Evolutionary conservation across 1,140 invertebrate species (phyloP).

Genomic region (Drosophila virilis): DNA sequence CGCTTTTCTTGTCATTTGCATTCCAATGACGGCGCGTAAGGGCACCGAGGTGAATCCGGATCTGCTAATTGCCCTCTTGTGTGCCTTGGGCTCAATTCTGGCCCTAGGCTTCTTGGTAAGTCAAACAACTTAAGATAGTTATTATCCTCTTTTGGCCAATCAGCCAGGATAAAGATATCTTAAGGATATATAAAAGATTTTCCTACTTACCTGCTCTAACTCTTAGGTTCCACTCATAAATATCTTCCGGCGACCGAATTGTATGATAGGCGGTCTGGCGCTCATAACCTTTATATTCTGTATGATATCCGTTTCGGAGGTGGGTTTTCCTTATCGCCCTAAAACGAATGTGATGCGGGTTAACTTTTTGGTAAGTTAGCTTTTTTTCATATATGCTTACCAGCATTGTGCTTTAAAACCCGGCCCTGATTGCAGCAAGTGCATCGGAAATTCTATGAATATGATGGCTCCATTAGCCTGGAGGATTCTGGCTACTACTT

Average conservation of each 20-base stretch:
- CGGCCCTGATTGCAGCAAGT: conserved; percentile 85
- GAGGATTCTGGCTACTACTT: conserved; percentile 89
- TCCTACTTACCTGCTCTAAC: no score
- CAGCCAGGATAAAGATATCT: no score
- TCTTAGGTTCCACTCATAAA: conserved; percentile 62
- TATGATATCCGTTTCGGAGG: conserved; percentile 87
- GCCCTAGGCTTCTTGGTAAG: conserved; percentile 70
- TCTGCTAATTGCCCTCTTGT: conserved; percentile 84
- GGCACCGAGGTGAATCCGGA: conserved; percentile 87
- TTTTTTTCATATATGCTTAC: background rate
- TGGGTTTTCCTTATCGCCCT: conserved; percentile 91
- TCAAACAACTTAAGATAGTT: background rate
- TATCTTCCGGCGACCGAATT: conserved; percentile 60
- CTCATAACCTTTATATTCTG: conserved; percentile 86
- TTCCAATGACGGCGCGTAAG: conserved; percentile 88
- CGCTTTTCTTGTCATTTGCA: conserved; percentile 87
- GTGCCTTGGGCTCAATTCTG: conserved; percentile 83
- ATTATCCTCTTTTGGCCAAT: no score
- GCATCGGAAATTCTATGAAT: conserved; percentile 86
- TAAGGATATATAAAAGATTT: no score
- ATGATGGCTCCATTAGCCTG: conserved; percentile 85
- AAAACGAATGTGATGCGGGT: conserved; percentile 89
- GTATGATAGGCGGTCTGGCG: conserved; percentile 66
- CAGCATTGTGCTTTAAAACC: no score
- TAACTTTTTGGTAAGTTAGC: conserved; percentile 87